These are phyloP conservation scores for Actinemys pallida DNA, from an alignment of 2,113 vertebrate species.

Conservation along the genomic window DNA sequence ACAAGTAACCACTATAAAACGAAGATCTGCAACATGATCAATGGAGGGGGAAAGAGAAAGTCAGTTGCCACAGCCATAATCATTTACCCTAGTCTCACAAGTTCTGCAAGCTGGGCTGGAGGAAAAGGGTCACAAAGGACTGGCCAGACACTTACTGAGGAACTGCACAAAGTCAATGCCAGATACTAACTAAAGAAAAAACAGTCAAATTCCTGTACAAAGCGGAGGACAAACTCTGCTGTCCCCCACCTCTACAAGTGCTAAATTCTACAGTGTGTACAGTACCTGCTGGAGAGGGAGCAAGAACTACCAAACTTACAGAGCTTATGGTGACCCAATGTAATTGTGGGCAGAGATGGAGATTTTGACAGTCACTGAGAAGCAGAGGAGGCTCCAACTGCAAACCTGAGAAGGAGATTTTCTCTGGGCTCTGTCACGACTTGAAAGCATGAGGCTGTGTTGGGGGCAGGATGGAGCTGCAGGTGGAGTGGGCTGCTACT, in stretches of 20 bases:
- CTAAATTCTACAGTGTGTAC: not conserved
- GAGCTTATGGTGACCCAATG: not conserved
- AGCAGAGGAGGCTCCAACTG: not conserved
- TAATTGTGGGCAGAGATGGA: rapidly evolving
- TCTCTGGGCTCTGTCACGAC: not conserved
- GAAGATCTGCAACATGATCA: not conserved
- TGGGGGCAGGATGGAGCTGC: not conserved
- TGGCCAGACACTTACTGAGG: not conserved
- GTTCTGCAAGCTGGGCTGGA: not conserved
- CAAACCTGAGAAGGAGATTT: not conserved
- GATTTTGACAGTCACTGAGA: not conserved
- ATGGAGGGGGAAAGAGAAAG: not conserved
- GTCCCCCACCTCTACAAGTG: not conserved
- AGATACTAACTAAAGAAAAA: not conserved
- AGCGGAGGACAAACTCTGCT: not conserved
- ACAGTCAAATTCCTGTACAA: not conserved
- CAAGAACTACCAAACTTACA: not conserved
- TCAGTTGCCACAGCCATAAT: not conserved
- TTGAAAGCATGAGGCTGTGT: not conserved
- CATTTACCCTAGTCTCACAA: not conserved
- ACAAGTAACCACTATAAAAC: not conserved
- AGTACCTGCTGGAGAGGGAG: not conserved
- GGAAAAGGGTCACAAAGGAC: not conserved
- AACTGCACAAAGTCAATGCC: not conserved
- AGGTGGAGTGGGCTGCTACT: not conserved